A percentile compares a stretch with the other conserved stretches of the same genome.
phyloP scores from a whole-genome alignment of 53 echinoderm and acorn worm species.

The Astropecten irregularis region DNA sequence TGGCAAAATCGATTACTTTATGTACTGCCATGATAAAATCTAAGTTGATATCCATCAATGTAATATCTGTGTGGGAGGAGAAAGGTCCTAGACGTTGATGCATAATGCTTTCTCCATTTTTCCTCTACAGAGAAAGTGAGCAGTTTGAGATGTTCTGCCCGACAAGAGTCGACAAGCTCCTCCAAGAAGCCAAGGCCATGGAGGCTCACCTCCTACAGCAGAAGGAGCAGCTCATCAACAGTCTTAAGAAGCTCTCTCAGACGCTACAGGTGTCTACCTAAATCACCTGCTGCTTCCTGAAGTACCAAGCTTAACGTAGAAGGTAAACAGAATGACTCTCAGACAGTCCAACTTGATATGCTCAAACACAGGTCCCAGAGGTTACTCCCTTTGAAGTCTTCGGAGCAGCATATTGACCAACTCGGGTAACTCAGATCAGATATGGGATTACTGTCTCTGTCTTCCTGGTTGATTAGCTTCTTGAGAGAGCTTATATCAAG shows the following conservation, averaged over 20 bases:
- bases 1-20: not conserved
- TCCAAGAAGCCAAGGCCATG: constrained; percentile 77
- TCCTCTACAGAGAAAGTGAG: constrained; percentile 75
- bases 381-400: no score
- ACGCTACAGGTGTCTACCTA: constrained; percentile 64
- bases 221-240: constrained; percentile 77
- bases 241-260: constrained; percentile 74
- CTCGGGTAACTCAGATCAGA: no score
- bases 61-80: not conserved
- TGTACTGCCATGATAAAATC: no score
- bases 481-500: no score
- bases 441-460: no score
- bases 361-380: no score
- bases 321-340: no score
- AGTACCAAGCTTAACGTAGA: not conserved
- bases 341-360: no score
- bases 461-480: no score
- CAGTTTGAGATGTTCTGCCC: constrained; percentile 84
- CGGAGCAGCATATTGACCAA: no score
- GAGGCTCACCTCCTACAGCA: constrained; percentile 72
- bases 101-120: not conserved
- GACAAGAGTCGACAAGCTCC: constrained; percentile 72
- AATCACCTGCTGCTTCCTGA: no score
- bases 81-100: not conserved
- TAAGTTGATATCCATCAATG: no score